These are phyloP conservation scores for Aspidiotus destructor DNA, from an alignment of 2,888 invertebrate genomes.

Conservation along the genomic window DNA sequence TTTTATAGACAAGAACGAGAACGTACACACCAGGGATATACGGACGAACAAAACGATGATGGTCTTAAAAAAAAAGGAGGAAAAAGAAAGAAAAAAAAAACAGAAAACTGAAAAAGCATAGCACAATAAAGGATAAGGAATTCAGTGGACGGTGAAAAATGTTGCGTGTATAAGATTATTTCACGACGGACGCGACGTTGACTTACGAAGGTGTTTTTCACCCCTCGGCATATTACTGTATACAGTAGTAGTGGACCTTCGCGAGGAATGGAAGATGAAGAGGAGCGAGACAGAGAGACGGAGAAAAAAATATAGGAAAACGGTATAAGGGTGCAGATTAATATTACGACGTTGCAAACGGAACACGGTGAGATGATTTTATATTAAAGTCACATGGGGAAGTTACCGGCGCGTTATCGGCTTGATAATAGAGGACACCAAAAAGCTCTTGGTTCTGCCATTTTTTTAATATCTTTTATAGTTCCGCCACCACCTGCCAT, in stretches of 20 bases:
- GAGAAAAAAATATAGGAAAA: constrained; percentile 3
- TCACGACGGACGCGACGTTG: neutral
- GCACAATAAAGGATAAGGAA: constrained; percentile 17
- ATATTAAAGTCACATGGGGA: constrained; percentile 27
- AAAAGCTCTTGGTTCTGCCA: constrained; percentile 24
- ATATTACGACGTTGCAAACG: constrained; percentile 3
- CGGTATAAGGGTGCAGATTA: constrained; percentile 4
- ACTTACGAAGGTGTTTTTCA: constrained; percentile 2
- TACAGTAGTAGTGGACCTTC: no score
- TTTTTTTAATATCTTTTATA: constrained; percentile 32
- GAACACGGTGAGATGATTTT: constrained; percentile 24
- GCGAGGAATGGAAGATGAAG: neutral
- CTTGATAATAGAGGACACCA: constrained; percentile 14
- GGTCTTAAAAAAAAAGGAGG: no score
- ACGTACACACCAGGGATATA: no score
- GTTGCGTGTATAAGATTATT: constrained; percentile 23
- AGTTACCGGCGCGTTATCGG: constrained; percentile 16
- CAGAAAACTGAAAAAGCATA: no score
- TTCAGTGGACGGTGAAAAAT: constrained; percentile 28
- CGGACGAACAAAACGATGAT: no score
- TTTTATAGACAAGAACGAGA: no score
- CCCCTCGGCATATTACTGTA: neutral
- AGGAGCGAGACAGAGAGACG: neutral
- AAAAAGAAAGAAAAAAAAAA: no score
- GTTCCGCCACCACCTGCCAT: constrained; percentile 30